Evolutionary conservation across 2,797 vertebrate genomes (phyloP), one percentile per base, ranked within the genome.

Genomic region (Trachops cirrhosus): DNA sequence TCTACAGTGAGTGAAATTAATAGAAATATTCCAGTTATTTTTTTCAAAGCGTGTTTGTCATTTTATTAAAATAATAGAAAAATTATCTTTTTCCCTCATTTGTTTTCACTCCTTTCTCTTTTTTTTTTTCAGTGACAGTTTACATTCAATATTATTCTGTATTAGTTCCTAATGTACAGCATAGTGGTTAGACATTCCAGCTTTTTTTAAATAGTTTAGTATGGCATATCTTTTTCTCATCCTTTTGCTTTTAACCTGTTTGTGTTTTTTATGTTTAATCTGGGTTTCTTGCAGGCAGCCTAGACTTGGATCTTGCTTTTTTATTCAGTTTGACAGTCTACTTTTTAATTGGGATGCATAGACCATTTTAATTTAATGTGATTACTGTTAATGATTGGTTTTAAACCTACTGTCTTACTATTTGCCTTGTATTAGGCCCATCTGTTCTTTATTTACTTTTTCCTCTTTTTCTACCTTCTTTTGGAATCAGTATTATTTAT

Each of bases 401-500:
- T 85, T 86, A 86, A 52, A 80, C 79, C 37, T 91, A 39, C 46
- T 37, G 37, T 70, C 18, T 75, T 84, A 18, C 32, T 93, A 14
- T 74, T 87, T 94, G n/a, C 41, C 19, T 90, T 89, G n/a, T 94
- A 26, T 34, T 82, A 90, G 39, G 34, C 64, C 22, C 77, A 70
- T 78, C 90, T 89, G 67, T 82, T 90, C n/a, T 83, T 68, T 74
- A 64, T 86, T 86, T 19, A 29, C 15, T 37, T 93, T 83, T 78
- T 44, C 41, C 14, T 88, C 59, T 70, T 75, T 94, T 80, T 78
- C 9, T 39, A 44, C 19, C 41, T 78, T 88, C 57, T 89, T 70
- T 93, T 85, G 59, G 16, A 93, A 79, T 93, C 24, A 80, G n/a
- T 86, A 77, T 73, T 95, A 92, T 83, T 79, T 75, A 62, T 85